Percentiles rank a stretch among this genome's conserved stretches.
Conservation (phyloP, 2,113 vertebrate genomes). For the Forbesichthys agassizii region DNA sequence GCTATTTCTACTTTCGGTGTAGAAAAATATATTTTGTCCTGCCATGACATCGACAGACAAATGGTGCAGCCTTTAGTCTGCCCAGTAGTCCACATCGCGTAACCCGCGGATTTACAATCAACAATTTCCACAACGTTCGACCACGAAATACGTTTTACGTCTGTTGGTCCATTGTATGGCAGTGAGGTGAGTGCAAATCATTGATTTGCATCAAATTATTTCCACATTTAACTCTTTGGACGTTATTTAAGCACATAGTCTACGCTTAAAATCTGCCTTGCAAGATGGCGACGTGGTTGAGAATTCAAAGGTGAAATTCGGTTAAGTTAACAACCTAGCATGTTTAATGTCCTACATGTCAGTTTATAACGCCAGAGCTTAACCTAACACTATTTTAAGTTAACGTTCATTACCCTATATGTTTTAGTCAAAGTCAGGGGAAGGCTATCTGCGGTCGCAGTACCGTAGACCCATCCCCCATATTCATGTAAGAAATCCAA, state of each 20-base stretch:
- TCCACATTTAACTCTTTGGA: slow-evolving; percentile 26
- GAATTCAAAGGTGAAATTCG: slow-evolving; percentile 78
- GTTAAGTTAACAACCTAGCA: slow-evolving; percentile 63
- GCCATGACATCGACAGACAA: slow-evolving; percentile 72
- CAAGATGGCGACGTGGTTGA: slow-evolving; percentile 81
- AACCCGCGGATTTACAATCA: slow-evolving; percentile 71
- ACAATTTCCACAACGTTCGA: slow-evolving; percentile 33
- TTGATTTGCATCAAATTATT: slow-evolving; percentile 12
- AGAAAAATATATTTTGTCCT: slow-evolving; percentile 40
- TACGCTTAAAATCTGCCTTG: slow-evolving; percentile 66
- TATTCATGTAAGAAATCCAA: slow-evolving; percentile 45
- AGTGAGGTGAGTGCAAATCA: slow-evolving; percentile 73
- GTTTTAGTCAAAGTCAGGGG: slow-evolving; percentile 38
- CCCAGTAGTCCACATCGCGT: slow-evolving; percentile 61
- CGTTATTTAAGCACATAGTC: slow-evolving; percentile 44
- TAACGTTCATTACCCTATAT: not conserved
- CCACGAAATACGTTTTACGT: slow-evolving; percentile 25
- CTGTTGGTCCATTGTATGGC: slow-evolving; percentile 36
- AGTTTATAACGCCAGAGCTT: not conserved
- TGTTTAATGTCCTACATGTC: slow-evolving; percentile 34
- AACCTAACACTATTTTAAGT: not conserved
- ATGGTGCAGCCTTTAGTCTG: slow-evolving; percentile 73
- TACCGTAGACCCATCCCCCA: slow-evolving; percentile 46
- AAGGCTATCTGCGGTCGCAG: slow-evolving; percentile 32
- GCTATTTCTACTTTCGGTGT: not conserved